Evolutionary conservation across 2,113 vertebrate genomes (phyloP).

Genomic region (Thymallus thymallus): DNA sequence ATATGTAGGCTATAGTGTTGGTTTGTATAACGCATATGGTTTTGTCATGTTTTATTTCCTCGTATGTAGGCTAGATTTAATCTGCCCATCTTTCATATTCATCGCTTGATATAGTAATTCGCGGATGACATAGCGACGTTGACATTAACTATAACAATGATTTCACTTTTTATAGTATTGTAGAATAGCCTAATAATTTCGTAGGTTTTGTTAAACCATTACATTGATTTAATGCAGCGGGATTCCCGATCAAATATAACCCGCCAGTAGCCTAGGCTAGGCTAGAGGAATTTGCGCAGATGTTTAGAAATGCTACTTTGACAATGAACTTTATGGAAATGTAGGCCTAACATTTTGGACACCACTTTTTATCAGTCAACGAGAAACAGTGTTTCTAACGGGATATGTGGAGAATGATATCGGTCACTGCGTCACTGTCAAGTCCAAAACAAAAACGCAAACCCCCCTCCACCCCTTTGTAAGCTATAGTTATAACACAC

Average conservation of each 20-base stretch:
- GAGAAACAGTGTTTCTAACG: slow-evolving; percentile 24
- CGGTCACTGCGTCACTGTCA: slow-evolving; percentile 51
- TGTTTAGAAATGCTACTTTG: slow-evolving; percentile 9
- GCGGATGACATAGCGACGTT: neutral
- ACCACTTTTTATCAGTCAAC: slow-evolving; percentile 22
- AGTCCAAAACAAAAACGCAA: slow-evolving; percentile 19
- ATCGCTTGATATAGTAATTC: neutral
- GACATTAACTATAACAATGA: neutral
- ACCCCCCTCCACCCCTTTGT: slow-evolving; percentile 35
- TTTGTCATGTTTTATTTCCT: slow-evolving; percentile 55
- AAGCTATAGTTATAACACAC: slow-evolving; percentile 24
- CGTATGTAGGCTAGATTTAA: slow-evolving; percentile 5
- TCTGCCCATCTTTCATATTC: slow-evolving; percentile 4
- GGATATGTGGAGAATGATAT: slow-evolving; percentile 34
- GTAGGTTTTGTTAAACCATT: neutral
- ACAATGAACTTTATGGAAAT: slow-evolving; percentile 18
- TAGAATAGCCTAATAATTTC: neutral
- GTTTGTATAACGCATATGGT: slow-evolving; percentile 67
- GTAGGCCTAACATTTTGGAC: neutral
- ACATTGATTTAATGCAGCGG: slow-evolving; percentile 31
- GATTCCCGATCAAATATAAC: slow-evolving; percentile 24
- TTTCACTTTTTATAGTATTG: neutral
- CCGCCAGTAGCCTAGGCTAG: neutral
- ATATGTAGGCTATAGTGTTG: slow-evolving; percentile 38
- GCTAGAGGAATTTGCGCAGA: slow-evolving; percentile 12